Conservation (phyloP, 1,140 invertebrate species). For the Macrobrachium rosenbergii region DNA sequence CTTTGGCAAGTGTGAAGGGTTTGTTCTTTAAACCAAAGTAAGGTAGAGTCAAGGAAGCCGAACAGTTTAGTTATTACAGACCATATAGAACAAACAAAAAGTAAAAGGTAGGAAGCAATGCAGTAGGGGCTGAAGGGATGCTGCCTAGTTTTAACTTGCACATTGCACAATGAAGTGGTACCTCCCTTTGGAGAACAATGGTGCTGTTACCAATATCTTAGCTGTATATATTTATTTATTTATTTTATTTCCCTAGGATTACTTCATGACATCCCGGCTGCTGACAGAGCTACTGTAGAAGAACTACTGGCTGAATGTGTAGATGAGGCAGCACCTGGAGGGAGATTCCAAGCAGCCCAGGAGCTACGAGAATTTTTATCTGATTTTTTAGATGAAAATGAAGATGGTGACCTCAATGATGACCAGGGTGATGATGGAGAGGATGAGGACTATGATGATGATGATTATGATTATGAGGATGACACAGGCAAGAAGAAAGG, state of each 20-base stretch:
- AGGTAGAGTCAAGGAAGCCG: too few species aligned
- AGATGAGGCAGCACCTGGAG: constrained; percentile 49
- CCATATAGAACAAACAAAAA: too few species aligned
- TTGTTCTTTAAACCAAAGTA: too few species aligned
- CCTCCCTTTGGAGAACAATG: too few species aligned
- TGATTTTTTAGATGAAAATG: constrained; percentile 47
- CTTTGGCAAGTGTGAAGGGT: too few species aligned
- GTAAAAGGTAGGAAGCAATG: too few species aligned
- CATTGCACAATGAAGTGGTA: too few species aligned
- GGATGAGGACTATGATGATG: constrained; percentile 26
- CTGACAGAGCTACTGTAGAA: constrained; percentile 50
- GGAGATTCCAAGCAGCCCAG: constrained; percentile 48
- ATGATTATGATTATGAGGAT: constrained; percentile 43
- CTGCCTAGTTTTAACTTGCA: too few species aligned
- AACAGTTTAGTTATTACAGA: too few species aligned
- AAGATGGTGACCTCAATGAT: constrained; percentile 35
- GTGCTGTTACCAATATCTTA: too few species aligned
- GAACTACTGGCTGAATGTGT: constrained; percentile 52
- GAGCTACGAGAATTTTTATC: constrained; percentile 53
- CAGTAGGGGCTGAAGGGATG: too few species aligned
- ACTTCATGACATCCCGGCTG: constrained; percentile 46
- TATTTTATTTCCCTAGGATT: constrained; percentile 10
- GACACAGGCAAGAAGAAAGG: constrained; percentile 1
- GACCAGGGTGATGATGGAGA: constrained; percentile 15
- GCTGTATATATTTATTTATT: too few species aligned